phyloP scores from a whole-genome alignment of 2,797 vertebrate species.

The Champsocephalus gunnari region DNA sequence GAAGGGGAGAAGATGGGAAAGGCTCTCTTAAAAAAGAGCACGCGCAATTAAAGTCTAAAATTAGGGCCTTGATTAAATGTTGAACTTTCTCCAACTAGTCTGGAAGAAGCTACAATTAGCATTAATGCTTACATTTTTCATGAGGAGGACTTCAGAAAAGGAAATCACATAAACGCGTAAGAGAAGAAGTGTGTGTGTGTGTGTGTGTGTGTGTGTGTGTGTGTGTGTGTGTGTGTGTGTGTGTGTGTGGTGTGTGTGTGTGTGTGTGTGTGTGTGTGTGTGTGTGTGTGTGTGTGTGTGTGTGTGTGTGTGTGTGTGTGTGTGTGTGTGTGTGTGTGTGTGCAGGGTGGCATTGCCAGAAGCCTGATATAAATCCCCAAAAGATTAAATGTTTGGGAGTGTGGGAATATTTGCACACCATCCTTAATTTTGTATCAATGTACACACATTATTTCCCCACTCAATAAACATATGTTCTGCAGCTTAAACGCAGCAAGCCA shows the following conservation, averaged over 20 bases:
- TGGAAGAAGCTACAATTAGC: slow-evolving; percentile 72
- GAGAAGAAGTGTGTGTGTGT: not conserved
- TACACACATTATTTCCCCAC: not conserved
- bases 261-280: too few species aligned
- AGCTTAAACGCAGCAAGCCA: not conserved
- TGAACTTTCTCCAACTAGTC: slow-evolving; percentile 83
- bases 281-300: too few species aligned
- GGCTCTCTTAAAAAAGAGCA: slow-evolving; percentile 77
- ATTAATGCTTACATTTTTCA: slow-evolving; percentile 71
- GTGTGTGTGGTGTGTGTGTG: too few species aligned
- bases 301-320: too few species aligned
- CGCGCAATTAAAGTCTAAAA: slow-evolving; percentile 84
- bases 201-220: too few species aligned
- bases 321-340: not conserved
- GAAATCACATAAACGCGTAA: slow-evolving; percentile 11
- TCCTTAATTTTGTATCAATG: not conserved
- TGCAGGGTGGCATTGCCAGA: not conserved
- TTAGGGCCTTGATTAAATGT: slow-evolving; percentile 87
- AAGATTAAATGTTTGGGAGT: not conserved
- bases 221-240: too few species aligned
- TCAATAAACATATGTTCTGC: not conserved
- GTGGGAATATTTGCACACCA: slow-evolving; percentile 5
- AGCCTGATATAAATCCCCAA: not conserved
- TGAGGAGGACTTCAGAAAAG: slow-evolving; percentile 40
- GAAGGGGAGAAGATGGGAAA: slow-evolving; percentile 73